Evolutionary conservation across 2,113 vertebrate species (phyloP).

Genomic region (Leucoraja erinaceus): DNA sequence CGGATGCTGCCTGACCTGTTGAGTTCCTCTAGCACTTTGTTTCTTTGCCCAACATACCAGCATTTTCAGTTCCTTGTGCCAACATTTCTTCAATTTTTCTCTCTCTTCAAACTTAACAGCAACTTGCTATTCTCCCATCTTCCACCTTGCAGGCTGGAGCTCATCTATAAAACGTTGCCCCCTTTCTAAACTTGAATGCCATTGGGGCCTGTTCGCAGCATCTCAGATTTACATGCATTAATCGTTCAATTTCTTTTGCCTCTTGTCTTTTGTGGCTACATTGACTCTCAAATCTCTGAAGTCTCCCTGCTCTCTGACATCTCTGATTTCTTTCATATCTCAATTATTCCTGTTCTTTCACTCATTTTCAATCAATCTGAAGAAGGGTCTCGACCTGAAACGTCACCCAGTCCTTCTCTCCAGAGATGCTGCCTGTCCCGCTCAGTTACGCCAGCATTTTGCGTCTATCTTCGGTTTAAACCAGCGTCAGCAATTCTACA

Average conservation of each 20-base stretch:
- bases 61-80: too few relatives aligned
- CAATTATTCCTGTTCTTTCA: neutral
- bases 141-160: neutral
- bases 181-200: neutral
- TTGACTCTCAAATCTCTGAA: neutral
- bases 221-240: neutral
- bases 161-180: neutral
- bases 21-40: too few relatives aligned
- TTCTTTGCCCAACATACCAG: too few relatives aligned
- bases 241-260: neutral
- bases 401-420: too few relatives aligned
- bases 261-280: neutral
- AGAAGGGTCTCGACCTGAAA: too few relatives aligned
- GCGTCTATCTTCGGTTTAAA: too few relatives aligned
- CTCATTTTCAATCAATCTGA: too few relatives aligned
- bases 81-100: too few relatives aligned
- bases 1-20: too few relatives aligned
- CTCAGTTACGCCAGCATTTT: too few relatives aligned
- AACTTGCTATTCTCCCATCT: neutral
- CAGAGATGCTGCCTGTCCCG: too few relatives aligned
- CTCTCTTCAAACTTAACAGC: neutral
- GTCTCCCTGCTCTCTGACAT: neutral
- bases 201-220: neutral
- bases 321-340: neutral
- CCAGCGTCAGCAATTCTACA: too few relatives aligned